Percentiles rank a stretch among this genome's conserved stretches.
These are phyloP conservation scores for Acromyrmex charruanus DNA, from an alignment of 1,140 invertebrate genomes.

Conservation along the genomic window DNA sequence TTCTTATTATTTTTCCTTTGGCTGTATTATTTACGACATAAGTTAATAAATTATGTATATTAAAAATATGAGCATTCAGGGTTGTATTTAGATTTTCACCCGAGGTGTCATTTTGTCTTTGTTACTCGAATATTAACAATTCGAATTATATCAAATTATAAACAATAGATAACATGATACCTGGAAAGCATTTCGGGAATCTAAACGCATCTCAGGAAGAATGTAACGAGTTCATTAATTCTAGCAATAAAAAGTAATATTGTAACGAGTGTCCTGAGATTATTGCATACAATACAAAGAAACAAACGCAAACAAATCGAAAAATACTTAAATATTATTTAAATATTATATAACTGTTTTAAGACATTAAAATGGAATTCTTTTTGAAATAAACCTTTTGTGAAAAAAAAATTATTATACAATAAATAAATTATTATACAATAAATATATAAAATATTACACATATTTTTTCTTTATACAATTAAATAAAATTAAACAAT, in stretches of 20 bases:
- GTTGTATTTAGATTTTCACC: no score
- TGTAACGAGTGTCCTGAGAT: constrained; percentile 38
- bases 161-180: no score
- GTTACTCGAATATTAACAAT: no score
- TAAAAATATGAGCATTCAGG: not conserved
- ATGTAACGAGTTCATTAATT: constrained; percentile 54
- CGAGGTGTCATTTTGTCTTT: no score
- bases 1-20: constrained; percentile 3
- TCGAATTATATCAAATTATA: no score
- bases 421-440: not conserved
- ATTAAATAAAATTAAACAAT: constrained; percentile 1
- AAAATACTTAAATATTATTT: constrained; percentile 9
- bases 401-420: constrained; percentile 13
- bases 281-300: not conserved
- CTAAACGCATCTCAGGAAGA: constrained; percentile 43
- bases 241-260: constrained; percentile 21
- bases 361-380: not conserved
- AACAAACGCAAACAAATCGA: not conserved
- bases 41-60: not conserved
- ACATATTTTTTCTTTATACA: not conserved
- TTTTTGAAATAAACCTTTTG: not conserved
- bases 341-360: not conserved
- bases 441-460: not conserved
- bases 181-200: not conserved
- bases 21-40: constrained; percentile 6